Evolutionary conservation across 1,140 invertebrate species (phyloP), one percentile per base, ranked within the genome.

Genomic region (Bicyclus anynana): DNA sequence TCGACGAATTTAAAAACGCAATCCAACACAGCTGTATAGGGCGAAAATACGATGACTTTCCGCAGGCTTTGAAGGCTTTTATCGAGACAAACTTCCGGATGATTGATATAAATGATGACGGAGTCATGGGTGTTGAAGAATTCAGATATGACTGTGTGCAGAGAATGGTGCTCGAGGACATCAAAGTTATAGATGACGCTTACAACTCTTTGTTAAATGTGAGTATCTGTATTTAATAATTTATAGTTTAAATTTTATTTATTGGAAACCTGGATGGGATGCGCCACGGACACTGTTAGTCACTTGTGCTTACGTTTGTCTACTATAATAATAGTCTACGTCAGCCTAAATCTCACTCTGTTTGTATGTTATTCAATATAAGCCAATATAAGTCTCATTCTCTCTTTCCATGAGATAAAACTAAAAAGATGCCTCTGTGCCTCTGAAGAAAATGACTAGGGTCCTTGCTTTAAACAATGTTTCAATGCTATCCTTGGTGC

Each of bases 61-160:
- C 95, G 2, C 92, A 93, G 77, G 93, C 94, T 0, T 93, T 95
- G 92, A 94, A 93, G 70, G 93, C 94, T 77, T 95, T 96, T 70
- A 96, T 96, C 70, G 94, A 95, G 72, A 92, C 92, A 42, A 94
- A 95, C 78, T 96, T 95, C 74, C 93, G 92, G 67, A 91, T 95
- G 83, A 92, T 95, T 21, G 95, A 96, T 65, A 90, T 95, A 26
- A 95, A 96, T 69, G 92, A 91, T 53, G 95, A 96, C 69, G 95
- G 95, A 2, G 89, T 95, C 4, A 92, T 96, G 40, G 93, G 91
- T 20, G 86, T 94, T 1, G 94, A 96, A 42, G 95, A 96, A 89
- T 96, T 92, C 86, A 91, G 95, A 63, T 95, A 95, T 69, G 95
- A 95, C 79, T 95, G 94, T 67, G 93, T 95, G 18, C 92, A 93